phyloP scores from a whole-genome alignment of 2,113 vertebrate species.

The Tylochromis polylepis region DNA sequence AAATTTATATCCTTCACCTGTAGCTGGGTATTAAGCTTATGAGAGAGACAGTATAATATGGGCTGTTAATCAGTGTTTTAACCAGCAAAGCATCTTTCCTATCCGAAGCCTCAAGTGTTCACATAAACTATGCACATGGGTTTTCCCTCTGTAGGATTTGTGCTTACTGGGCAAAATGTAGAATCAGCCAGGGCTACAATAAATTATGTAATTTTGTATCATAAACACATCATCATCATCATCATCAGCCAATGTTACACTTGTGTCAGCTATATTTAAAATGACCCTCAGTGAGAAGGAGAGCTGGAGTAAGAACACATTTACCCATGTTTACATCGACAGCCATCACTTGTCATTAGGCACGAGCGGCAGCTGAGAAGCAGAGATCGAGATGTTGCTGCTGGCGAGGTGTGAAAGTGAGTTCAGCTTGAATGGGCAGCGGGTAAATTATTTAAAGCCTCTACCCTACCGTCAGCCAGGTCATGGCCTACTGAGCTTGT shows the following conservation, averaged over 20 bases:
- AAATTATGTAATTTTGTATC: slow-evolving; percentile 31
- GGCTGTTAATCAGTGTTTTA: slow-evolving; percentile 21
- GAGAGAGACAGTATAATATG: background rate
- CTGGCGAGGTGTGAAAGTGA: slow-evolving; percentile 40
- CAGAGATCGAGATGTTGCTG: slow-evolving; percentile 8
- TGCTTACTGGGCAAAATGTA: slow-evolving; percentile 32
- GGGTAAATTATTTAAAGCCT: slow-evolving; percentile 56
- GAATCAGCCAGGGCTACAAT: background rate
- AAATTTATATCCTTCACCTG: background rate
- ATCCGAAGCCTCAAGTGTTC: background rate
- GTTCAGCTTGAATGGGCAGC: slow-evolving; percentile 15
- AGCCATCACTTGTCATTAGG: background rate
- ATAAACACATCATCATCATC: background rate
- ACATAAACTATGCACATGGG: slow-evolving; percentile 45
- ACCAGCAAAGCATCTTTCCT: slow-evolving; percentile 12
- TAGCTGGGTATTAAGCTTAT: background rate
- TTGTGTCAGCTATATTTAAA: background rate
- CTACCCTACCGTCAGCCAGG: background rate
- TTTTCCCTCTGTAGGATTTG: slow-evolving; percentile 6
- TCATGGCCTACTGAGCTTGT: background rate
- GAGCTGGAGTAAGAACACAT: background rate
- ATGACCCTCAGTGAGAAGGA: background rate
- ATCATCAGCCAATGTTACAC: background rate
- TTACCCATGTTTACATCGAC: background rate
- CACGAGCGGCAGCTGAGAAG: background rate